A percentile compares a stretch with the other conserved stretches of the same genome.
phyloP scores from a whole-genome alignment of 2,113 vertebrate species.

The Centrocercus urophasianus region DNA sequence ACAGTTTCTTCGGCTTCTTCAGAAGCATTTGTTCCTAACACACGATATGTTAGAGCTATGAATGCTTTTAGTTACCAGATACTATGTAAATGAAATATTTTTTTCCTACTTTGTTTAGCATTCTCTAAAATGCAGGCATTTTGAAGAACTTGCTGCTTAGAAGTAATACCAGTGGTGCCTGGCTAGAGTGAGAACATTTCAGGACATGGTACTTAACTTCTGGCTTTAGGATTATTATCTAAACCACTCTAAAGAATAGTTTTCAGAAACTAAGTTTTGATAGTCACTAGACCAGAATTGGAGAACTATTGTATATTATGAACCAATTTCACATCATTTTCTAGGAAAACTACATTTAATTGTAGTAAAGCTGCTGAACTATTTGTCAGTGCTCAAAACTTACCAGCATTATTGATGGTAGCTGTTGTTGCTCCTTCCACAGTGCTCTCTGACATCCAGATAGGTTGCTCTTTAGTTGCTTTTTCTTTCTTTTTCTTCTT shows the following conservation, averaged over 20 bases:
- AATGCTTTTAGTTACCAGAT: not conserved
- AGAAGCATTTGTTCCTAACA: conserved; percentile 14
- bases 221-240: not conserved
- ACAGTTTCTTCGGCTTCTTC: not conserved
- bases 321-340: not conserved
- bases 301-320: not conserved
- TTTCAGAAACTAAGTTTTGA: not conserved
- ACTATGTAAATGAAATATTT: not conserved
- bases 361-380: not conserved
- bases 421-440: conserved; percentile 8
- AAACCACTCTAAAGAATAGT: not conserved
- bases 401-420: not conserved
- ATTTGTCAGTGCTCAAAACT: not conserved
- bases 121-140: not conserved
- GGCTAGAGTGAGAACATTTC: not conserved
- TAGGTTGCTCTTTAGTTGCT: conserved; percentile 41
- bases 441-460: conserved; percentile 69
- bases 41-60: not conserved
- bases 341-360: not conserved
- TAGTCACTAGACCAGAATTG: not conserved
- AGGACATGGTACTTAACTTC: not conserved
- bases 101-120: not conserved
- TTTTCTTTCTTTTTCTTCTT: conserved; percentile 39
- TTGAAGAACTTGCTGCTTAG: not conserved
- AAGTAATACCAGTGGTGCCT: not conserved